These are phyloP conservation scores for Acleris cristana DNA, from an alignment of 2,888 invertebrate species.

Conservation along the genomic window DNA sequence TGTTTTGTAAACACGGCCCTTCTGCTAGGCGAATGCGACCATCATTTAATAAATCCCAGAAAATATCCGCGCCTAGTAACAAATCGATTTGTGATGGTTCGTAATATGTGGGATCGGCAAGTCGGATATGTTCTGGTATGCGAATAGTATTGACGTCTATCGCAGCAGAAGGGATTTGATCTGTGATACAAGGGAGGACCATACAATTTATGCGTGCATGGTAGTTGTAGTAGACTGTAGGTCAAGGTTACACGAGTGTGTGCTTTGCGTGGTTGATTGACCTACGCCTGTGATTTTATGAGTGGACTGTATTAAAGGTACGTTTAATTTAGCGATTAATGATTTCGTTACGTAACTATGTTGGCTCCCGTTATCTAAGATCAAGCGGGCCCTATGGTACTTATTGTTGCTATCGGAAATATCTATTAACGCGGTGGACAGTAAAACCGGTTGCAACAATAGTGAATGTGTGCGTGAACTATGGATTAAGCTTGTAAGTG, in stretches of 20 bases:
- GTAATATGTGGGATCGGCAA: not conserved
- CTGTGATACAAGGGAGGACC: not conserved
- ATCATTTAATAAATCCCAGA: not conserved
- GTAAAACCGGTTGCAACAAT: too few relatives aligned
- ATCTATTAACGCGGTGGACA: not conserved
- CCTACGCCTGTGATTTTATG: constrained; percentile 1
- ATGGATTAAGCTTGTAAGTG: not conserved
- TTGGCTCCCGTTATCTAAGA: not conserved
- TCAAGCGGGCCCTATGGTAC: not conserved
- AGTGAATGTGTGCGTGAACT: not conserved
- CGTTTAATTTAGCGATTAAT: not conserved
- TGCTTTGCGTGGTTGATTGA: not conserved
- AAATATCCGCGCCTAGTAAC: not conserved
- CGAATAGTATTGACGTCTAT: not conserved
- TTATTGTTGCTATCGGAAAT: not conserved
- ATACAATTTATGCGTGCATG: not conserved
- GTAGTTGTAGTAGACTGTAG: too few relatives aligned
- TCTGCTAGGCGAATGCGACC: not conserved
- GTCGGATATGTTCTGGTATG: not conserved
- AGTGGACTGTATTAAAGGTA: not conserved
- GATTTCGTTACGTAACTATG: not conserved
- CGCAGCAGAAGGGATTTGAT: not conserved
- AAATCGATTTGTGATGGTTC: not conserved
- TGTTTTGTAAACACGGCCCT: not conserved
- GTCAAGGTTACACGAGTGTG: not conserved